phyloP scores from a whole-genome alignment of 2,113 vertebrate species.

The Callaeas wilsoni region DNA sequence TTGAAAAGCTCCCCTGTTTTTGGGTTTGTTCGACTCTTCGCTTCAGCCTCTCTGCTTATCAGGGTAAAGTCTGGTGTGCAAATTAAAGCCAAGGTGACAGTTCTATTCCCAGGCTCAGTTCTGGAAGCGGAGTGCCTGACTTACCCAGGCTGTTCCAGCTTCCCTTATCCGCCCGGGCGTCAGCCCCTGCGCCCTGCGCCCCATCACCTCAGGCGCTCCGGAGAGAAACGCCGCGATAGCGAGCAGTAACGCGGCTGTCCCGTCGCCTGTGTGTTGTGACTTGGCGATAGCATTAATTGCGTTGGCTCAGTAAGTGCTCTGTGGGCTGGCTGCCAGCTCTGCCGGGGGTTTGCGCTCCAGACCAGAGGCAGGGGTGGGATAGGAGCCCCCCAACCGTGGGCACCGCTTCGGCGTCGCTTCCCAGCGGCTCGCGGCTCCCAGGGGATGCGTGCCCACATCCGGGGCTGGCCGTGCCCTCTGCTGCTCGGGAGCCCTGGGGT shows the following conservation, averaged over 20 bases:
- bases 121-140: neutral
- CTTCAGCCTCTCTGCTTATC: neutral
- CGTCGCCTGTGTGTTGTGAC: neutral
- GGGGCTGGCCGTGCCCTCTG: neutral
- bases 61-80: neutral
- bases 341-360: neutral
- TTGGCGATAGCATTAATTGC: neutral
- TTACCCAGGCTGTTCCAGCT: neutral
- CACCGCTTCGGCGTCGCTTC: neutral
- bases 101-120: neutral
- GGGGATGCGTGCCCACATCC: fast-evolving
- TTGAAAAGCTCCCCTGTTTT: neutral
- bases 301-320: neutral
- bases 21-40: neutral
- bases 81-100: neutral
- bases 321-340: neutral
- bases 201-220: neutral
- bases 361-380: neutral
- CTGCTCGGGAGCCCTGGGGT: fast-evolving
- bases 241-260: neutral
- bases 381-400: neutral
- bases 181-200: neutral
- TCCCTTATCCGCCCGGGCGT: neutral
- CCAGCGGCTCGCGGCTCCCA: neutral
- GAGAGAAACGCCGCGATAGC: neutral